A percentile compares a stretch with the other conserved stretches of the same genome.
Evolutionary conservation across 2,113 vertebrate species (phyloP).

Genomic region (Terrapene triunguis): DNA sequence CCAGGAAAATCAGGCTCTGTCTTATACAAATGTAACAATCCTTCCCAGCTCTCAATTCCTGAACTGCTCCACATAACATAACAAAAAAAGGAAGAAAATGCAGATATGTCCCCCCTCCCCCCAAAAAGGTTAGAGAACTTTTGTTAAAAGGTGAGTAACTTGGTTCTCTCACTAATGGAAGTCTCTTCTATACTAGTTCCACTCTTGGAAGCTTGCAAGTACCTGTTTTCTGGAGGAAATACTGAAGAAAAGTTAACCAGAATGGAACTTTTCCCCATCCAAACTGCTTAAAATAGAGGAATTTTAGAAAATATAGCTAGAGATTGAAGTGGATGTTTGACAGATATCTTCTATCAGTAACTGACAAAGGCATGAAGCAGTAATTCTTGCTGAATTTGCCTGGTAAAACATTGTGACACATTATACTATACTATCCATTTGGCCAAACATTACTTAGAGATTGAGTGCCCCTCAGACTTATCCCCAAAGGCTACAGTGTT

Average conservation of each 20-base stretch:
- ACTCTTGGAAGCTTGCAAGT: not conserved
- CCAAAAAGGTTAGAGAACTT: not conserved
- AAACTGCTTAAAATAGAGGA: not conserved
- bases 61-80: not conserved
- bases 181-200: not conserved
- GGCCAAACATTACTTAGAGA: not conserved
- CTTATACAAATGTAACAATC: not conserved
- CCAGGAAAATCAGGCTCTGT: not conserved
- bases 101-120: not conserved
- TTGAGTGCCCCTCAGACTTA: not conserved
- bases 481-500: not conserved
- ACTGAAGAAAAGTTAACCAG: not conserved
- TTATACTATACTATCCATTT: not conserved
- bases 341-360: not conserved
- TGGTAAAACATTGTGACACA: too few species aligned
- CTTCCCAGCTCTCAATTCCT: not conserved
- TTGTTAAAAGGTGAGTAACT: not conserved
- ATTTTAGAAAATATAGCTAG: not conserved
- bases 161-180: not conserved
- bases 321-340: not conserved
- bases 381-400: not conserved
- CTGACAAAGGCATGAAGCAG: not conserved
- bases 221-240: not conserved
- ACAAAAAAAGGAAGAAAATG: accelerated
- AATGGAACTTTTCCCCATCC: not conserved